Conservation (phyloP, 1,140 invertebrate species). For the Spodoptera frugiperda region DNA sequence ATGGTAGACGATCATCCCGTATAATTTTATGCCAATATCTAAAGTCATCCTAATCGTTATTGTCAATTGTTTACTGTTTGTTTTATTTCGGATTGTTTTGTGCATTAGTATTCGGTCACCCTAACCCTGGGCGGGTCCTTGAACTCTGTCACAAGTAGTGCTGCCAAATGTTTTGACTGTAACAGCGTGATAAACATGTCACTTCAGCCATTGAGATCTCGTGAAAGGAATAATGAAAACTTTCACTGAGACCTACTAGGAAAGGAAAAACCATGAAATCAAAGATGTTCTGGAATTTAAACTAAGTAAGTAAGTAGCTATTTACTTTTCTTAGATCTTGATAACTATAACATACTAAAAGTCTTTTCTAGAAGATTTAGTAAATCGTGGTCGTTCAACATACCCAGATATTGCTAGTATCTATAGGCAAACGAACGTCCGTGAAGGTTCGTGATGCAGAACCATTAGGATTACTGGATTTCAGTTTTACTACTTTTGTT, state of each 20-base stretch:
- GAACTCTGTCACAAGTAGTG: background rate
- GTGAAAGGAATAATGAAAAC: background rate
- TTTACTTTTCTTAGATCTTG: too few species aligned
- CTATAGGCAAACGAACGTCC: conserved; percentile 28
- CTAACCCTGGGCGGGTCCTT: background rate
- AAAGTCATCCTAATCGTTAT: too few species aligned
- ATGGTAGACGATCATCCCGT: too few species aligned
- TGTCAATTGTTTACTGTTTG: background rate
- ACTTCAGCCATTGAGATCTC: background rate
- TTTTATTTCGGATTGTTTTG: background rate
- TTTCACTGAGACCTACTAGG: background rate
- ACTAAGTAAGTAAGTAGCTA: too few species aligned
- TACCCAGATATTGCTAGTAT: conserved; percentile 1
- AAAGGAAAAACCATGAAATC: background rate
- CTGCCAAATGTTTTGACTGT: background rate
- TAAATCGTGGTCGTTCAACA: background rate
- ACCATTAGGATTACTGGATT: conserved; percentile 43
- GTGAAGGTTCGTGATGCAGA: conserved; percentile 37
- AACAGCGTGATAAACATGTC: conserved; percentile 2
- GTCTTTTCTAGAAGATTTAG: conserved; percentile 10
- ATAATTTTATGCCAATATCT: too few species aligned
- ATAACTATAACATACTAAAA: too few species aligned
- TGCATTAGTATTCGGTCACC: background rate
- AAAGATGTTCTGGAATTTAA: too few species aligned
- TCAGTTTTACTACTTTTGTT: conserved; percentile 43